A percentile compares a stretch with the other conserved stretches of the same genome.
These are phyloP conservation scores for Eupelmus urozonus DNA, from an alignment of 2,888 invertebrate species.

Conservation along the genomic window DNA sequence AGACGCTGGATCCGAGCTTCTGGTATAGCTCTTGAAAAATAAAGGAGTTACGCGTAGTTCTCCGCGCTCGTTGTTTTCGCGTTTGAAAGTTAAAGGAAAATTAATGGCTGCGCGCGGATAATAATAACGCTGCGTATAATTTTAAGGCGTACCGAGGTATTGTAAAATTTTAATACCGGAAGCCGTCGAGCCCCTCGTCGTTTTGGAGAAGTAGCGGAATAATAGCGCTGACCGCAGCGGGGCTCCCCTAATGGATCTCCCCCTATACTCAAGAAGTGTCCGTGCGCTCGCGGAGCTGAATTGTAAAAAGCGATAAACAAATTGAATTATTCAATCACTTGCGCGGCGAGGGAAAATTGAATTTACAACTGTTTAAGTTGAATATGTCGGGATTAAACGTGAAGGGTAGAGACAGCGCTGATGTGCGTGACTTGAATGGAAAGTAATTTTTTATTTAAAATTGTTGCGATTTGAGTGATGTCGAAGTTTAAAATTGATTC, in stretches of 20 bases:
- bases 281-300: background rate
- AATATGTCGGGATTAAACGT: background rate
- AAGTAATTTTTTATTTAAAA: too few species aligned
- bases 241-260: background rate
- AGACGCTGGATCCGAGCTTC: background rate
- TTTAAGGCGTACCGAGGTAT: constrained; percentile 17
- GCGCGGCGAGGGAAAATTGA: background rate
- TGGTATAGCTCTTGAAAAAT: constrained; percentile 34
- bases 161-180: constrained; percentile 36
- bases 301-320: constrained; percentile 41
- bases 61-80: background rate
- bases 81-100: background rate
- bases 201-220: background rate
- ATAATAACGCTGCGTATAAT: constrained; percentile 3
- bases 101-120: constrained; percentile 8
- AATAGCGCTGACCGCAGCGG: constrained; percentile 31
- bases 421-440: too few species aligned
- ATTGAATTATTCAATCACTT: constrained; percentile 33
- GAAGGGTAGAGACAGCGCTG: background rate
- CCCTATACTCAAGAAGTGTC: background rate
- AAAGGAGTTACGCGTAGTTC: constrained; percentile 6
- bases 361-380: constrained; percentile 25
- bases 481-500: too few species aligned
- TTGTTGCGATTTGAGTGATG: too few species aligned
- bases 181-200: background rate